Evolutionary conservation across 2,797 vertebrate genomes (phyloP).

Genomic region (Tragopan temminckii): DNA sequence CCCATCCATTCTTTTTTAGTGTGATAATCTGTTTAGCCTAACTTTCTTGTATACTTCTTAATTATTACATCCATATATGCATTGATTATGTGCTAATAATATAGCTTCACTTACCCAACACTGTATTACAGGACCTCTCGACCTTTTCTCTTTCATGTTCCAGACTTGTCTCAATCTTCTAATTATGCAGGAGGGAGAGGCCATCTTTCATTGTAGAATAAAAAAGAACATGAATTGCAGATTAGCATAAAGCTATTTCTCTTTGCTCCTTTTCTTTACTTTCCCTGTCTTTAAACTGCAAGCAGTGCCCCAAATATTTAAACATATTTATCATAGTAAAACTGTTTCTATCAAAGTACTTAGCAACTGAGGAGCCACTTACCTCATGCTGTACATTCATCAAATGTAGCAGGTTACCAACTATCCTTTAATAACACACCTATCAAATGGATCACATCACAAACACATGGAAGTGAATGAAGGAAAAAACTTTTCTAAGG

Average conservation of each 20-base stretch:
- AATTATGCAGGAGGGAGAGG: background rate
- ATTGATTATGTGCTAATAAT: background rate
- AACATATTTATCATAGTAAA: background rate
- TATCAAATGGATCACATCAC: background rate
- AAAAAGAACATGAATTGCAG: background rate
- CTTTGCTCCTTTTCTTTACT: background rate
- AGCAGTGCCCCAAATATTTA: background rate
- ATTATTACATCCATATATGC: too few relatives aligned
- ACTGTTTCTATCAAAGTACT: background rate
- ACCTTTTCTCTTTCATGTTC: background rate
- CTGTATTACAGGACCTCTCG: background rate
- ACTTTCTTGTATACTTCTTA: too few relatives aligned
- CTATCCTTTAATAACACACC: background rate
- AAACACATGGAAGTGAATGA: background rate
- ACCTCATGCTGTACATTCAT: background rate
- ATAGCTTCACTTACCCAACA: background rate
- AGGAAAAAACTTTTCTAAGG: background rate
- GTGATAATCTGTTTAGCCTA: too few relatives aligned
- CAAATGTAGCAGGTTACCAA: background rate
- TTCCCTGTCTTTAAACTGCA: background rate
- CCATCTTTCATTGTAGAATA: background rate
- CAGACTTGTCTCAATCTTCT: background rate
- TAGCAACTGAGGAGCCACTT: background rate
- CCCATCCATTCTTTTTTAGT: too few relatives aligned
- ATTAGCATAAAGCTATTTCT: background rate